phyloP scores from a whole-genome alignment of 1,140 invertebrate species.

The Eubasilissa regina region DNA sequence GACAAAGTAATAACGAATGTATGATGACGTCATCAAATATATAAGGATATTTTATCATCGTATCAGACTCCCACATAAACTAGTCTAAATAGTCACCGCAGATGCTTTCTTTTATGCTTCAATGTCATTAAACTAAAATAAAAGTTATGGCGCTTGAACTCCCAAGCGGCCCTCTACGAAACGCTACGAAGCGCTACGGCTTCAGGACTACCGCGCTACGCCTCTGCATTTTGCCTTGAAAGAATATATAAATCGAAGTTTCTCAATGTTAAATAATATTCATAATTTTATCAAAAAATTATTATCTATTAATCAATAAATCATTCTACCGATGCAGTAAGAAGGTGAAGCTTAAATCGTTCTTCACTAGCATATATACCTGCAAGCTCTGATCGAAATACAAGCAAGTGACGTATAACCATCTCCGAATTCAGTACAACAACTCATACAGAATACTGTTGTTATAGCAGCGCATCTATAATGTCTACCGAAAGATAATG shows the following conservation, averaged over 20 bases:
- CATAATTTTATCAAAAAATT: background rate
- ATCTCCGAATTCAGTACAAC: no score
- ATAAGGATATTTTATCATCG: constrained; percentile 13
- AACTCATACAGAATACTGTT: no score
- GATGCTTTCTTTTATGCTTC: constrained; percentile 44
- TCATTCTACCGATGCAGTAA: no score
- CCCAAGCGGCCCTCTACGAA: constrained; percentile 20
- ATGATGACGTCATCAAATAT: background rate
- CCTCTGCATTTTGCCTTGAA: constrained; percentile 14
- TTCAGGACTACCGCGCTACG: constrained; percentile 1
- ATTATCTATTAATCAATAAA: no score
- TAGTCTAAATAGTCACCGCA: constrained; percentile 38
- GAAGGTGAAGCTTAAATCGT: no score
- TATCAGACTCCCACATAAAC: constrained; percentile 32
- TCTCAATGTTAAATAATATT: constrained; percentile 8
- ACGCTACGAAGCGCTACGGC: constrained; percentile 14
- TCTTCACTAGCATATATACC: no score
- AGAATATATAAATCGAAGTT: constrained; percentile 1
- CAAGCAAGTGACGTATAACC: no score
- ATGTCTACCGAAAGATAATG: no score
- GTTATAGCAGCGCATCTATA: no score
- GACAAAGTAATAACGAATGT: background rate
- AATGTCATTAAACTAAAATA: constrained; percentile 44
- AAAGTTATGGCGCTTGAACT: constrained; percentile 33
- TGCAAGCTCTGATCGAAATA: no score